Conservation (phyloP, 2,113 vertebrate genomes). For the Potamarius usumacintae region DNA sequence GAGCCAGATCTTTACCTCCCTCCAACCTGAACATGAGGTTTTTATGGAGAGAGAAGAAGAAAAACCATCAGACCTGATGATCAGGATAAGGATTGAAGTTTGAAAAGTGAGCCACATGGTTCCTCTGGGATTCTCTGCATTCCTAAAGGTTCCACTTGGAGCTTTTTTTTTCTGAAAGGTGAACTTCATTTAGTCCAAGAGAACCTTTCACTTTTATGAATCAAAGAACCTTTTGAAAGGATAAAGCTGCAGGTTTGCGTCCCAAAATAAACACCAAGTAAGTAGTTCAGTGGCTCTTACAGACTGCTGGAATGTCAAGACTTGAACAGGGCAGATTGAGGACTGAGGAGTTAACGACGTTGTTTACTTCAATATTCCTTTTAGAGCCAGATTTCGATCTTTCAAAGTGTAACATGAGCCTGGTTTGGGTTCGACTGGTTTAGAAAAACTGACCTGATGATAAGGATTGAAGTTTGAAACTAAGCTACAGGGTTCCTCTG, state of each 20-base stretch:
- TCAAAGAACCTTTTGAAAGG: background rate
- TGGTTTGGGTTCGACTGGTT: background rate
- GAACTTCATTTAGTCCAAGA: background rate
- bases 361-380: background rate
- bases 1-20: background rate
- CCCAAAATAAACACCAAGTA: background rate
- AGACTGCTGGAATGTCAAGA: background rate
- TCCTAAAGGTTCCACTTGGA: background rate
- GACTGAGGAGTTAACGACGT: background rate
- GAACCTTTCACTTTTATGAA: background rate
- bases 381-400: background rate
- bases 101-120: background rate
- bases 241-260: background rate
- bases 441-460: background rate
- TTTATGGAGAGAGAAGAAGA: background rate
- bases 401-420: background rate
- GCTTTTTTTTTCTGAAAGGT: background rate
- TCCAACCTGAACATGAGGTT: background rate
- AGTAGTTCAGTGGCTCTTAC: background rate
- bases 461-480: background rate
- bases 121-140: background rate
- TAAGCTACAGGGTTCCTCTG: background rate
- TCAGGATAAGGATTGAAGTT: background rate
- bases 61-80: too few relatives aligned
- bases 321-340: background rate